Evolutionary conservation across 2,888 invertebrate species (phyloP).

Genomic region (Drosophila neutralis): DNA sequence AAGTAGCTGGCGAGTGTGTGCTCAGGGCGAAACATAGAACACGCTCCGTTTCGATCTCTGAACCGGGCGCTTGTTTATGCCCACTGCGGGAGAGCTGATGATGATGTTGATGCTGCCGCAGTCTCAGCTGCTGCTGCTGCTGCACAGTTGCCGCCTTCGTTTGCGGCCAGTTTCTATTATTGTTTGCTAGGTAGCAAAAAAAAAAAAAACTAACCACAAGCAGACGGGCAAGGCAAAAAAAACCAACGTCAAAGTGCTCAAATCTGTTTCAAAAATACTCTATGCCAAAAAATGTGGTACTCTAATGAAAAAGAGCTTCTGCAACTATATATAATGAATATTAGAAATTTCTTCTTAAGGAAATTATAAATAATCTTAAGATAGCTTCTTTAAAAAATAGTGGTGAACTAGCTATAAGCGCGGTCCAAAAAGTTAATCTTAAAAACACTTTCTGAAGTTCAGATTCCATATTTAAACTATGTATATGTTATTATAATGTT

Average conservation of each 20-base stretch:
- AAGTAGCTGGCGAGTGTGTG: conserved; percentile 68
- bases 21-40: conserved; percentile 58
- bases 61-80: conserved; percentile 40
- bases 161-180: conserved; percentile 69
- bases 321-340: background rate
- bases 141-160: conserved; percentile 30
- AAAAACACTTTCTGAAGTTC: background rate
- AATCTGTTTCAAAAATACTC: conserved; percentile 38
- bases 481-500: background rate
- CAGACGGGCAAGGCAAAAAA: conserved; percentile 18
- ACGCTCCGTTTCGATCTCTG: conserved; percentile 62
- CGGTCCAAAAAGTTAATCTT: background rate
- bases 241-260: conserved; percentile 21
- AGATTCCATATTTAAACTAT: background rate
- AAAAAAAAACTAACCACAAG: conserved; percentile 48
- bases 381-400: background rate
- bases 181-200: conserved; percentile 67
- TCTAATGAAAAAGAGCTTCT: background rate
- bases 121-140: conserved; percentile 2
- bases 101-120: conserved; percentile 1
- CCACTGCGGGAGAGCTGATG: conserved; percentile 69
- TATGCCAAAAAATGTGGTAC: conserved; percentile 6
- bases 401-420: background rate
- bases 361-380: background rate
- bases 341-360: background rate